Base-by-base conservation (phyloP, 1,140 invertebrate genomes). In the Drosophila lini region DNA sequence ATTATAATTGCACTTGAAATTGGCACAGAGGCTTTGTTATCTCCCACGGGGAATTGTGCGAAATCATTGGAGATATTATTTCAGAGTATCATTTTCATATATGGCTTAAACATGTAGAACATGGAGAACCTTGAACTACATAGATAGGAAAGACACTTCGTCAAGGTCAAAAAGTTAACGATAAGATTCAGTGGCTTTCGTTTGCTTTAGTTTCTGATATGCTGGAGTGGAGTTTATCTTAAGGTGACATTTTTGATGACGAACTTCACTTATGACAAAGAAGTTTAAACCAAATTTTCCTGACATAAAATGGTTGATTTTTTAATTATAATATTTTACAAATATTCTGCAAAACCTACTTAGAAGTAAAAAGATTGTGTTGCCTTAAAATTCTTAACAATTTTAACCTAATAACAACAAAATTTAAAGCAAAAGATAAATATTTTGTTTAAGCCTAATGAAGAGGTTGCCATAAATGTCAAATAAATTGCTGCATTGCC, bases 1-100 rank as follows among this genome's bases (percentile, higher is more conserved):
- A 86, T 86, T 86, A 86, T 82, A 86, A 86, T 86, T 86, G 83
- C 83, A 86, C 83, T 86, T 82, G 80, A 86, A 88, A 82, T 77
- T 82, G 79, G 71, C 76, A 88, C 79, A 74, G 41, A 34, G 41
- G 13, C 8, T 67, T 48, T 77, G 57, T 77, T 76, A 69, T 77
- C 74, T 61, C 41, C 11, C 50, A 59, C 68, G 68, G 28, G 62
- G 62, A 76, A 59, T 53, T 58, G 38, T 67, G 74, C 62, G 55
- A 55, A 65, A 59, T 76, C 45, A 75, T 57, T 42, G 40, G n/a
- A 34, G 47, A 47, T 22, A 73, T 73, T 73, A 74, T 53, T 71
- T 73, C 69, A 74, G 56, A 74, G 34, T 28, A 53, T 52, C 36
- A 56, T 45, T 48, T 58, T 19, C 41, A 16, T 15, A 40, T 32